Percentiles rank a stretch among this genome's conserved stretches.
Conservation (phyloP, 2,113 vertebrate species). For the Pangasianodon gigas region DNA sequence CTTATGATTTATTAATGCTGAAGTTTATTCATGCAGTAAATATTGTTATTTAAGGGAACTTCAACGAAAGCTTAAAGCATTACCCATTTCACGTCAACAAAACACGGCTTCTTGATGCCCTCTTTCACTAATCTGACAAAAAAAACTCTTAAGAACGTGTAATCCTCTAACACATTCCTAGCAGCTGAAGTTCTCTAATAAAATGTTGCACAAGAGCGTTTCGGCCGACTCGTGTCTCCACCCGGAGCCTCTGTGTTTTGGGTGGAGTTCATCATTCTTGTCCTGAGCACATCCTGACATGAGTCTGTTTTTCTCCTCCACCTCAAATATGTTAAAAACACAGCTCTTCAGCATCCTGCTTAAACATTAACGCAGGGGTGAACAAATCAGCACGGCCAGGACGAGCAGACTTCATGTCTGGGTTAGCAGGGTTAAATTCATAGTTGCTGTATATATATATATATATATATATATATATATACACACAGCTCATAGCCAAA, state of each 20-base stretch:
- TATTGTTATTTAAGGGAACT: background rate
- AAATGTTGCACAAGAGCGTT: background rate
- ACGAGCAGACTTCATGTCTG: background rate
- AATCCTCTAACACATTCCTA: background rate
- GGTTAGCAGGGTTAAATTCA: background rate
- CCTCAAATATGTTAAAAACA: background rate
- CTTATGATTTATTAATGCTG: background rate
- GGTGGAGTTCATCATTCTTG: background rate
- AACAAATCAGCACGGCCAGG: background rate
- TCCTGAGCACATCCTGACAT: conserved; percentile 9
- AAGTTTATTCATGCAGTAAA: background rate
- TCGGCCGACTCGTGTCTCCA: background rate
- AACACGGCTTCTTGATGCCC: background rate
- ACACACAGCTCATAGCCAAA: too few species aligned
- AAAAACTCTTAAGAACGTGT: background rate
- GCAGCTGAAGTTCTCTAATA: background rate
- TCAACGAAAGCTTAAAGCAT: background rate
- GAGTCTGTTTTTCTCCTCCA: conserved; percentile 1
- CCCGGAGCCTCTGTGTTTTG: background rate
- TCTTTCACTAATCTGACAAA: background rate
- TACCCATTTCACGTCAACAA: background rate
- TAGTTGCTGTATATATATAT: too few species aligned
- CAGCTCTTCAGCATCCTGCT: background rate
- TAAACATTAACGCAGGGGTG: background rate
- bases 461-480: too few species aligned